A percentile compares a stretch with the other conserved stretches of the same genome.
These are phyloP conservation scores for Astropecten irregularis DNA, from an alignment of 53 echinoderm and acorn worm genomes.

Conservation along the genomic window DNA sequence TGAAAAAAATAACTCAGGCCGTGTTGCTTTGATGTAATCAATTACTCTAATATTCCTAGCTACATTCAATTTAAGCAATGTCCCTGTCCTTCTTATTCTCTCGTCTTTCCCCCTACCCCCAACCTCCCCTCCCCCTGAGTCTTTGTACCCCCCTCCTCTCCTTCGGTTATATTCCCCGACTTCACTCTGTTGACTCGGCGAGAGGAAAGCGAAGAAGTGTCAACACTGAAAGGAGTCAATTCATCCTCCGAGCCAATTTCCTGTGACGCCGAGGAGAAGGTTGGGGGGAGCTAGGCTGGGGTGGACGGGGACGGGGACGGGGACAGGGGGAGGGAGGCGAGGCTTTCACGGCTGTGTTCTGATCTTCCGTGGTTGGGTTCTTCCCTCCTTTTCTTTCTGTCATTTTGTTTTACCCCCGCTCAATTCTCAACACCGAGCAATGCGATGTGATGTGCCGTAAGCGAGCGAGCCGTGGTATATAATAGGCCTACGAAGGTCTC, in stretches of 20 bases:
- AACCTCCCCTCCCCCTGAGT: too few species aligned
- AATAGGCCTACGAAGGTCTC: background rate
- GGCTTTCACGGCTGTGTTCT: slow-evolving; percentile 9
- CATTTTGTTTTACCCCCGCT: too few species aligned
- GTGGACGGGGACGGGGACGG: background rate
- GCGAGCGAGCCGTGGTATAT: background rate
- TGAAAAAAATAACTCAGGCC: background rate
- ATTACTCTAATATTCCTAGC: slow-evolving; percentile 48
- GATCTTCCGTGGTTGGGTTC: slow-evolving; percentile 20
- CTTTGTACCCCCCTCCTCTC: too few species aligned
- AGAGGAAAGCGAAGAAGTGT: slow-evolving; percentile 58
- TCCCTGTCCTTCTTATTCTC: background rate
- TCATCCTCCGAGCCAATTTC: slow-evolving; percentile 48
- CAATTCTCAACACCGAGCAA: too few species aligned
- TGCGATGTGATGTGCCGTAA: too few species aligned
- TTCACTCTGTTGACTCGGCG: slow-evolving; percentile 40
- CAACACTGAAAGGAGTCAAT: slow-evolving; percentile 46
- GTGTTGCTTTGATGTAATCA: slow-evolving; percentile 41
- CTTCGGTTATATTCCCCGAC: background rate
- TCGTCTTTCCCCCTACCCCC: background rate
- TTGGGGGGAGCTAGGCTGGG: too few species aligned
- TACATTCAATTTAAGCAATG: slow-evolving; percentile 32
- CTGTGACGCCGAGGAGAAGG: slow-evolving; percentile 39
- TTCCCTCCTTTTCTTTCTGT: background rate
- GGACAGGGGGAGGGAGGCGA: background rate